These are phyloP conservation scores for Aphrocallistes beatrix DNA, from an alignment of 37 sponge, comb jelly and placozoan genomes.

Conservation along the genomic window DNA sequence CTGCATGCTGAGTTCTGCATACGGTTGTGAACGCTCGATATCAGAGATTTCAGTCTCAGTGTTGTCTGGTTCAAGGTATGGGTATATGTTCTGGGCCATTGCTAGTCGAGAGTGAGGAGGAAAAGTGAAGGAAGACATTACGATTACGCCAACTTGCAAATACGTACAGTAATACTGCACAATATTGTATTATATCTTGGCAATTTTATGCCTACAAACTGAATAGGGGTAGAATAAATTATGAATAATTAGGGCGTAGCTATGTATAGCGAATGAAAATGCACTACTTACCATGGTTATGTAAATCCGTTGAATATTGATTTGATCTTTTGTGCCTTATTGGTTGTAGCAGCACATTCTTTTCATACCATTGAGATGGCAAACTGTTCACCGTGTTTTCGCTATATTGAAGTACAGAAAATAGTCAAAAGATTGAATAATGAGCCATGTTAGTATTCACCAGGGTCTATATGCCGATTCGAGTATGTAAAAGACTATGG, in stretches of 20 bases:
- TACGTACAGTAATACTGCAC: background rate
- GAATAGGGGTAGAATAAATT: too few relatives aligned
- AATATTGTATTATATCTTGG: background rate
- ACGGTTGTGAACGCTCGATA: background rate
- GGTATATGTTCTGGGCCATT: background rate
- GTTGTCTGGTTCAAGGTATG: background rate
- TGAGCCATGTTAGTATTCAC: too few relatives aligned
- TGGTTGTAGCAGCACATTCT: background rate
- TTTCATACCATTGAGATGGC: slow-evolving; percentile 8
- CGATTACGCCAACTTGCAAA: background rate
- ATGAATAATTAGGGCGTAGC: too few relatives aligned
- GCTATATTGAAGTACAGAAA: too few relatives aligned
- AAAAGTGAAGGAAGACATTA: slow-evolving; percentile 2
- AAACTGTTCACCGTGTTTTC: background rate
- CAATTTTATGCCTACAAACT: background rate
- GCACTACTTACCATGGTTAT: slow-evolving; percentile 9
- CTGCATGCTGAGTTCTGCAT: background rate
- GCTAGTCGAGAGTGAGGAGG: background rate
- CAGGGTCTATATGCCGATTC: too few relatives aligned
- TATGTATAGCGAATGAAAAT: background rate
- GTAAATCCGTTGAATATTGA: background rate
- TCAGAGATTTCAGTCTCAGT: background rate
- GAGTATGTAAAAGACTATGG: too few relatives aligned
- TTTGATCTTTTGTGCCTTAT: background rate
- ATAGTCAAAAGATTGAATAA: too few relatives aligned